Evolutionary conservation across 2,888 invertebrate genomes (phyloP).

Genomic region (Sympetrum striolatum): DNA sequence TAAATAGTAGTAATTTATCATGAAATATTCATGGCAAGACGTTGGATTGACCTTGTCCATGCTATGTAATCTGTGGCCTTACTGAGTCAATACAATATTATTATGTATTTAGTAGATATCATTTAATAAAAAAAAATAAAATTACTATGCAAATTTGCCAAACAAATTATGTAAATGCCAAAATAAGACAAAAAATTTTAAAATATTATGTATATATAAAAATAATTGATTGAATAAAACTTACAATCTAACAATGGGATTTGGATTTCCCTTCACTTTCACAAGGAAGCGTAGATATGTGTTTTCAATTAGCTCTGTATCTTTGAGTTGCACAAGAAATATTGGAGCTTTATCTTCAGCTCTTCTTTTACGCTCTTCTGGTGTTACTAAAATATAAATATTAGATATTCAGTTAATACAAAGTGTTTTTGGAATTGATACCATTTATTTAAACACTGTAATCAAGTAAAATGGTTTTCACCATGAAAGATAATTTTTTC

Average conservation of each 20-base stretch:
- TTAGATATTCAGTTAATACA: background rate
- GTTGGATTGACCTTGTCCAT: no score
- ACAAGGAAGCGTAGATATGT: conserved; percentile 89
- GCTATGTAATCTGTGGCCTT: no score
- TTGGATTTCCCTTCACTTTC: conserved; percentile 85
- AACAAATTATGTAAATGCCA: no score
- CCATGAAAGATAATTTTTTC: no score
- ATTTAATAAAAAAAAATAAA: no score
- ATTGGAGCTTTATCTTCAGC: conserved; percentile 78
- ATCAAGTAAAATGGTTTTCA: no score
- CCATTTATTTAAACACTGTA: background rate
- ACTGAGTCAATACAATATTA: no score
- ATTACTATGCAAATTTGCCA: no score
- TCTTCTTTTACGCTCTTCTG: conserved; percentile 74
- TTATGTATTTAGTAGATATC: no score
- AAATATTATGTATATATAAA: background rate
- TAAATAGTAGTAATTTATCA: no score
- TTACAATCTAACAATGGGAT: conserved; percentile 91
- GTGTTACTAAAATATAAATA: conserved; percentile 64
- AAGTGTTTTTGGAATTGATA: background rate
- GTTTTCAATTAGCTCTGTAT: conserved; percentile 85
- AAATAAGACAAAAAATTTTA: background rate
- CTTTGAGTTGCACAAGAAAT: conserved; percentile 84
- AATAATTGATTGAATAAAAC: conserved; percentile 56
- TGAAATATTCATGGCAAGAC: no score